Evolutionary conservation across 2,113 vertebrate species (phyloP), one percentile per base, ranked within the genome.

Genomic region (Heterocephalus glaber): DNA sequence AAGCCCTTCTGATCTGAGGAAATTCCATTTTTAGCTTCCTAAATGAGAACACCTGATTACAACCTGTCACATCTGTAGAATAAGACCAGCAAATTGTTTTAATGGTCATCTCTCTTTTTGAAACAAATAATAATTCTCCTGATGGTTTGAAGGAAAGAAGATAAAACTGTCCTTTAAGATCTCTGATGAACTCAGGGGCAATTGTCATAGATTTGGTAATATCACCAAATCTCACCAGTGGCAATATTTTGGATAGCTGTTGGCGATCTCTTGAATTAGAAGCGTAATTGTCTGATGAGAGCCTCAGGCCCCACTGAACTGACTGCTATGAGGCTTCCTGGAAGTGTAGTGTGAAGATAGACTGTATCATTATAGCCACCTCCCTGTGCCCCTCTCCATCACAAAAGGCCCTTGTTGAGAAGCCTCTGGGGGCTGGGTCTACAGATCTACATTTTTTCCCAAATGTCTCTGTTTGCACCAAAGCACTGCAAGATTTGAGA

Each of bases 141-240:
- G 72, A n/a, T 80, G 54, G 30, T 82, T 80, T 89, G 58, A 38
- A 90, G 65, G 77, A 94, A 49, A 58, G 33, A 90, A 92, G 65
- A 54, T 5, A 47, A 20, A 49, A 30, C 52, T 92, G 2, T 44
- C 76, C 44, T 86, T 97, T 60, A 89, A 86, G 82, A 11, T 30
- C 28, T 77, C 58, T 33, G 49, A 85, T 28, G 65, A 90, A 44
- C 54, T 79, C n/a, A 38, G 38, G 56, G 26, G 24, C 80, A 58
- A 49, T 65, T 94, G 49, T 68, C 44, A 9, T 16, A 35, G 38
- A 56, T 77, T 5, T 30, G n/a, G 49, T 56, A 72, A 58, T 11
- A 52, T 54, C 24, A 56, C 41, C 76, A 35, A 28, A 30, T 66
- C 28, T 66, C 49, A 24, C 47, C 41, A 8, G 33, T 66, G 79